Base-by-base conservation (phyloP, 2,797 vertebrate species). In the Taenioides sp. region DNA sequence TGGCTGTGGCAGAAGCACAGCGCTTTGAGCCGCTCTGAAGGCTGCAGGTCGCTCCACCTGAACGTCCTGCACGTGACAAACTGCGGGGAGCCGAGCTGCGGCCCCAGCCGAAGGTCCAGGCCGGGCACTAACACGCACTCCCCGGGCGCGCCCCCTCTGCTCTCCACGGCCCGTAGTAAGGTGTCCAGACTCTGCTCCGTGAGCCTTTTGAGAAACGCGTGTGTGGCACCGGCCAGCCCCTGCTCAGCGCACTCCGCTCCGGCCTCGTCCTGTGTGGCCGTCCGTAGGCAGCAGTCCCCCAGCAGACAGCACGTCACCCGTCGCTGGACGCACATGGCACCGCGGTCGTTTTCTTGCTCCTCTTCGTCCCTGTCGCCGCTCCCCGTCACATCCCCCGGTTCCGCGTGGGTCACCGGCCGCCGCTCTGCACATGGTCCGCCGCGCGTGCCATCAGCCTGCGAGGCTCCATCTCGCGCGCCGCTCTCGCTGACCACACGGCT, bases 31-130 rank as follows among this genome's bases (percentile, higher is more conserved):
- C 94, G 92, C 61, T 94, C 94, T 4, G 95, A 91, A 73, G 94
- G 92, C 91, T 94, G 95, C 88, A 99, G 93, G 87, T 99, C 97
- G 63, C 96, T 94, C 97, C 97, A 99, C 85, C 97, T 96, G 88
- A 96, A 99, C 73, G 98, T 93, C 72, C 91, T 94, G 67, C 96
- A 96, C 82, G 98, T 88, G 76, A 98, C 93, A 70, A 95, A 92
- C 81, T 96, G 95, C 16, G 97, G 94, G 65, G 97, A 91, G 25
- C 94, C 86, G 37, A 85, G 88, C 69, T 93, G 94, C 23, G 94
- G 95, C 6, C 93, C 93, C 66, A 96, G 77, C 67, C 93, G 91
- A 85, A 96, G 79, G 80, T 97, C 96, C 10, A 91, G 88, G 61
- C 85, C 85, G 55, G 91, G 88, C 73, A 93, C 92, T 86, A 92